Evolutionary conservation across 2,113 vertebrate genomes (phyloP), one percentile per base, ranked within the genome.

Genomic region (Tragelaphus scriptus): DNA sequence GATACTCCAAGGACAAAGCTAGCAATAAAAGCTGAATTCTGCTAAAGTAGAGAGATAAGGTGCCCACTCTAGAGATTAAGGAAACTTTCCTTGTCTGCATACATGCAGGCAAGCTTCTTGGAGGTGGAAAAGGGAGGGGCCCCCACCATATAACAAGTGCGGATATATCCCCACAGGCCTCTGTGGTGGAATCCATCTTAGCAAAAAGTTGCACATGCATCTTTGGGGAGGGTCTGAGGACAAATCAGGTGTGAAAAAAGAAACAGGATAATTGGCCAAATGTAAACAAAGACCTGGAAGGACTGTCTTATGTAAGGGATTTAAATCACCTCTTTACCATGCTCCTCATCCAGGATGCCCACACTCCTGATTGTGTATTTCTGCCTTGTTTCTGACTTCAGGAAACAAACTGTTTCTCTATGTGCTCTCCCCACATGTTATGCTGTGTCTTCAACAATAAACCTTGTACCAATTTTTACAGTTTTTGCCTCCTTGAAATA

Each of bases 21-120:
- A 40, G 68, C 36, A 40, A 36, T 40, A 40, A 75, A 75, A 75
- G n/a, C 68, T 40, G 68, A 75, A 23, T 40, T 75, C 68, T 75
- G 68, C 68, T 75, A 40, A 75, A 23, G 68, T 40, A 40, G 68
- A 40, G 68, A 40, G 19, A 75, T 40, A 75, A 40, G 2, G 21
- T 25, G 68, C 36, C 36, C 21, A 13, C 68, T 75, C 19, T 75
- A 75, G 21, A 40, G 68, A 12, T 75, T 23, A 75, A 75, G 21
- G 36, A 75, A 40, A 40, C 10, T 36, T 75, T 75, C n/a, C 19
- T 19, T 75, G 68, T 75, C 68, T 75, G n/a, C 68, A 75, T 40
- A 25, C 1, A 0, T 0, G 0, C 19, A 23, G 10, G 19, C 36
- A 75, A 17, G 68, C 68, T 75, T 75, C 36, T 40, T 13, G 68